Conservation (phyloP, 2,113 vertebrate species). For the Mola mola region DNA sequence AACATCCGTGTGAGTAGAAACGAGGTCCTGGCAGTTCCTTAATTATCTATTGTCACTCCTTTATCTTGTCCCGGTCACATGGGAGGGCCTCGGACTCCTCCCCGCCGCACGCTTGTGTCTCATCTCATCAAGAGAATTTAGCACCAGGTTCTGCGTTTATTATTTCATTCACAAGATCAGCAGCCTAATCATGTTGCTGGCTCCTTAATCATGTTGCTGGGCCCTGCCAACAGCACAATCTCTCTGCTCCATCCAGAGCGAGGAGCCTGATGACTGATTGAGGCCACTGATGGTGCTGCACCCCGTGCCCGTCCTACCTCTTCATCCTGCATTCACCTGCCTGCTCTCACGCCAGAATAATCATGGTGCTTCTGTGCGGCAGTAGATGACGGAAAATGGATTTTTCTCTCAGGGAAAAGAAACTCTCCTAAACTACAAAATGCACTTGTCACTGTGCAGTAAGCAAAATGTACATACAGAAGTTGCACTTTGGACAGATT, state of each 20-base stretch:
- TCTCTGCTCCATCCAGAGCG: conserved; percentile 32
- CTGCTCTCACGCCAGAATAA: conserved; percentile 9
- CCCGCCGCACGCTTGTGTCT: conserved; percentile 27
- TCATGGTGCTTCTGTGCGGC: conserved; percentile 12
- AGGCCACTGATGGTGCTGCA: conserved; percentile 54
- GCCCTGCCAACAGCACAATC: conserved; percentile 33
- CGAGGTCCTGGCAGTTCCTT: conserved; percentile 63
- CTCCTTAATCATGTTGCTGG: conserved; percentile 66
- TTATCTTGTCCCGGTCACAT: conserved; percentile 63
- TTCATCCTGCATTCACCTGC: conserved; percentile 38
- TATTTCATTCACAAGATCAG: conserved; percentile 58
- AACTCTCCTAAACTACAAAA: background rate
- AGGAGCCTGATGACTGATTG: conserved; percentile 61
- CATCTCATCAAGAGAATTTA: conserved; percentile 66
- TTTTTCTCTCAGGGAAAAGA: conserved; percentile 17
- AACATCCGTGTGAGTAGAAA: conserved; percentile 64
- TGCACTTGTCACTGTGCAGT: conserved; percentile 8
- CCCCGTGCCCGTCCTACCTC: conserved; percentile 34
- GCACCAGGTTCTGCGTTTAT: conserved; percentile 48
- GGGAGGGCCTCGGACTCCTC: conserved; percentile 48
- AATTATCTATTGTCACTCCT: conserved; percentile 74
- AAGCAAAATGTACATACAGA: conserved; percentile 24
- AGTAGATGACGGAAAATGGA: conserved; percentile 17
- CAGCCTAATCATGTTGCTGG: conserved; percentile 39
- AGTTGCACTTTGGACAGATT: background rate